These are phyloP conservation scores for Turritopsis dohrnii DNA, from an alignment of 30 jellyfish, hydroid and myxozoan genomes.

Conservation along the genomic window DNA sequence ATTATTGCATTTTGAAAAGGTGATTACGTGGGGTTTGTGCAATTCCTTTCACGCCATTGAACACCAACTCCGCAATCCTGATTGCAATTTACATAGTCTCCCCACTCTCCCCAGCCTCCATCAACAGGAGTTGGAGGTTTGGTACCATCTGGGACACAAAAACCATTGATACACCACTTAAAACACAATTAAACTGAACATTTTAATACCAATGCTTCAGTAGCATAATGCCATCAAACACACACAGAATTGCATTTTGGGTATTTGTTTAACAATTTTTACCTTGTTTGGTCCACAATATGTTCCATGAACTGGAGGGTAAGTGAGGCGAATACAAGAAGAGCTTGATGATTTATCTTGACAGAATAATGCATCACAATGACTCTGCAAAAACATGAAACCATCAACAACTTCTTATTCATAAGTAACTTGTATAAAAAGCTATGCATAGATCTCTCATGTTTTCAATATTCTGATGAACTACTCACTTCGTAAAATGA, in stretches of 20 bases:
- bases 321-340: constrained; percentile 38
- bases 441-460: too few relatives aligned
- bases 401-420: neutral
- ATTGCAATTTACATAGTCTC: constrained; percentile 57
- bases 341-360: constrained; percentile 18
- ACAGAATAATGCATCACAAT: constrained; percentile 48
- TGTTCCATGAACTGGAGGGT: constrained; percentile 96
- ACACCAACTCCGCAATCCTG: constrained; percentile 86
- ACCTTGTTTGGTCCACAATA: constrained; percentile 74
- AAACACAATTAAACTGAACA: neutral
- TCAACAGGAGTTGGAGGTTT: constrained; percentile 55
- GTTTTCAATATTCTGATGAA: too few relatives aligned
- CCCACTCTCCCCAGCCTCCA: constrained; percentile 89
- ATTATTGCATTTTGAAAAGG: neutral
- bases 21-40: constrained; percentile 79
- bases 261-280: too few relatives aligned
- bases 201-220: neutral
- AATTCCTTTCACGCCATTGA: constrained; percentile 67
- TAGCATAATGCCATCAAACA: too few relatives aligned
- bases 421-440: neutral
- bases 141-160: constrained; percentile 83
- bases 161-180: constrained; percentile 83
- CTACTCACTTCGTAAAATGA: constrained; percentile 36
- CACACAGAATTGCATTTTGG: too few relatives aligned
- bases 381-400: constrained; percentile 30